Percentiles rank a stretch among this genome's conserved stretches.
These are phyloP conservation scores for Silurus lanzhouensis DNA, from an alignment of 2,797 vertebrate genomes.

Conservation along the genomic window DNA sequence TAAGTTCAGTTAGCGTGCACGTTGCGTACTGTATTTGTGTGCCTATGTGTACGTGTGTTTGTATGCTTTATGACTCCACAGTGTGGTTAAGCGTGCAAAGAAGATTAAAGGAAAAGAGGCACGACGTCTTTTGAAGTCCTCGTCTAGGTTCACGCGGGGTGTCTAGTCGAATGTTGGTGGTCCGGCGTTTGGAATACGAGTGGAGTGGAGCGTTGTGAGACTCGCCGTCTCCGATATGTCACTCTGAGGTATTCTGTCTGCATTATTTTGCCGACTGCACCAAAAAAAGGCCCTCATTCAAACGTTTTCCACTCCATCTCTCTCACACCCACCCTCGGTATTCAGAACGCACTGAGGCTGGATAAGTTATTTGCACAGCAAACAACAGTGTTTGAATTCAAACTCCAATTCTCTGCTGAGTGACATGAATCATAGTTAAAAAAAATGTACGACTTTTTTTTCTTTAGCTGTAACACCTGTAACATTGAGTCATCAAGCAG, in stretches of 20 bases:
- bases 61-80: constrained; percentile 36
- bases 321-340: not conserved
- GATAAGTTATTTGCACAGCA: constrained; percentile 53
- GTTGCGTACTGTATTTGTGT: constrained; percentile 22
- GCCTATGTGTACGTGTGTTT: constrained; percentile 22
- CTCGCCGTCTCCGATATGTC: constrained; percentile 31
- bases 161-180: constrained; percentile 56
- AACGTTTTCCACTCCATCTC: constrained; percentile 19
- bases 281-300: constrained; percentile 8
- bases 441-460: constrained; percentile 26
- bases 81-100: constrained; percentile 50
- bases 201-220: constrained; percentile 11
- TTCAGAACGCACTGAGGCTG: constrained; percentile 37
- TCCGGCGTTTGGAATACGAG: constrained; percentile 42
- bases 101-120: constrained; percentile 55
- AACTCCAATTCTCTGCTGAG: constrained; percentile 19
- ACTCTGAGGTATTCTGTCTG: constrained; percentile 35
- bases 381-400: constrained; percentile 43
- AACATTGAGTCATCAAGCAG: constrained; percentile 29
- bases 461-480: constrained; percentile 36
- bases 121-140: constrained; percentile 43
- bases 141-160: constrained; percentile 43
- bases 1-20: constrained; percentile 12
- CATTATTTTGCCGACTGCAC: constrained; percentile 20
- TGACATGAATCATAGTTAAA: constrained; percentile 22